A percentile compares a stretch with the other conserved stretches of the same genome.
phyloP scores from a whole-genome alignment of 1,140 invertebrate genomes.

The Hetaerina americana region DNA sequence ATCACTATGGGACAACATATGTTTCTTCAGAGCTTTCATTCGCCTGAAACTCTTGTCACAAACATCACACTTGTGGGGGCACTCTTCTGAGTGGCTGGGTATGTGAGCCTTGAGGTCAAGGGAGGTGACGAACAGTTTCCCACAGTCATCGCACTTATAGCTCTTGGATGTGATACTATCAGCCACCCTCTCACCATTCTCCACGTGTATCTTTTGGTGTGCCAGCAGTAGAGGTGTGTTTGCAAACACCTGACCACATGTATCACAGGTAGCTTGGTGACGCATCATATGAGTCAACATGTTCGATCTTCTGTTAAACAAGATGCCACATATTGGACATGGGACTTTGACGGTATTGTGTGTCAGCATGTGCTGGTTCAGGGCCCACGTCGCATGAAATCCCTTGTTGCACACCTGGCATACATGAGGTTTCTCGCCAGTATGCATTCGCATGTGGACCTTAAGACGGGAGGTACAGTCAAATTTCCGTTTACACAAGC shows the following conservation, averaged over 20 bases:
- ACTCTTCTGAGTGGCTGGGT: not conserved
- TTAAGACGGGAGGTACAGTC: not conserved
- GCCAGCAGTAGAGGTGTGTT: constrained; percentile 35
- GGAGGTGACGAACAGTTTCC: constrained; percentile 24
- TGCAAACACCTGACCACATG: constrained; percentile 40
- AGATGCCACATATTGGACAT: not conserved
- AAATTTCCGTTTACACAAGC: not conserved
- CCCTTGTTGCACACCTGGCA: constrained; percentile 35
- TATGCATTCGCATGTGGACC: constrained; percentile 2
- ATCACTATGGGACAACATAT: constrained; percentile 35
- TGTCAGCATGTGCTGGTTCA: not conserved
- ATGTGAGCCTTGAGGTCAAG: constrained; percentile 6
- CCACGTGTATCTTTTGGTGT: constrained; percentile 35
- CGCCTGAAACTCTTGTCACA: constrained; percentile 26
- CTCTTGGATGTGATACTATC: constrained; percentile 14
- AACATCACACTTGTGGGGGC: constrained; percentile 7
- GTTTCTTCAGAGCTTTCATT: constrained; percentile 35
- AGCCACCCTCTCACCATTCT: constrained; percentile 17
- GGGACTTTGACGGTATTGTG: not conserved
- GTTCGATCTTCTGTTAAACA: not conserved
- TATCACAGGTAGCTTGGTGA: not conserved
- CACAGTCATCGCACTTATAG: constrained; percentile 30
- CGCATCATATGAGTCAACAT: not conserved
- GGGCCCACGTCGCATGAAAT: constrained; percentile 24
- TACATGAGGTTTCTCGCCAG: constrained; percentile 21